Base-by-base conservation (phyloP, 2,888 invertebrate species). In the Drosophila subquinaria region DNA sequence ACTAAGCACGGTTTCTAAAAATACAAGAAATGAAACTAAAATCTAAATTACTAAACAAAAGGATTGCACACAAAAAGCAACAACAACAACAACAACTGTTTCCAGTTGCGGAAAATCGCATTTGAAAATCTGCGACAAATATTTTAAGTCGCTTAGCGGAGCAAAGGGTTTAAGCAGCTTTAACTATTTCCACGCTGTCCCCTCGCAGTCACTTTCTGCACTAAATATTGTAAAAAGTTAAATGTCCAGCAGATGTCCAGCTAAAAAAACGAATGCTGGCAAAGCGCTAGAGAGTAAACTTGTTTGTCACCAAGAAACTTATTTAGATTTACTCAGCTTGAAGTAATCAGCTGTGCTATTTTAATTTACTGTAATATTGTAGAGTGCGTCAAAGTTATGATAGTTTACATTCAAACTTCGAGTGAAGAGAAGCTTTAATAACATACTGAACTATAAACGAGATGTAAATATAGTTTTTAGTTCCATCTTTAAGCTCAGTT, bases 71-170 rank as follows among this genome's bases (percentile, higher is more conserved):
- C 23, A 5, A n/a, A 17, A 17, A 11, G 11, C 15, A n/a, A 38
- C n/a, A n/a, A 36, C 4, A 13, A 36, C 1, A 36, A n/a, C 30
- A 62, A 15, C 45, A 42, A 15, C 48, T 11, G 15, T 52, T 35
- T 53, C 50, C 4, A 33, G 43, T 23, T 57, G 45, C 23, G 23
- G 20, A 47, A 66, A 68, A 71, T 51, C 47, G 57, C 61, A 51
- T 69, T 73, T 65, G n/a, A 40, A 69, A 76, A 71, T 57, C 51
- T 70, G 47, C 65, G 15, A 61, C 63, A 73, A 79, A 73, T 68
- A 69, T 64, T 77, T 75, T 59, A 85, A 85, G 79, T 76, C 57
- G 57, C 57, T 82, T 79, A 59, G 62, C 55, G 62, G 43, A 52
- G 52, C 47, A 62, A 51, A 52, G 72, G 69, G 76, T 72, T 76